Percentiles rank a stretch among this genome's conserved stretches.
phyloP scores from a whole-genome alignment of 2,797 vertebrate species.

The Acipenser oxyrinchus region DNA sequence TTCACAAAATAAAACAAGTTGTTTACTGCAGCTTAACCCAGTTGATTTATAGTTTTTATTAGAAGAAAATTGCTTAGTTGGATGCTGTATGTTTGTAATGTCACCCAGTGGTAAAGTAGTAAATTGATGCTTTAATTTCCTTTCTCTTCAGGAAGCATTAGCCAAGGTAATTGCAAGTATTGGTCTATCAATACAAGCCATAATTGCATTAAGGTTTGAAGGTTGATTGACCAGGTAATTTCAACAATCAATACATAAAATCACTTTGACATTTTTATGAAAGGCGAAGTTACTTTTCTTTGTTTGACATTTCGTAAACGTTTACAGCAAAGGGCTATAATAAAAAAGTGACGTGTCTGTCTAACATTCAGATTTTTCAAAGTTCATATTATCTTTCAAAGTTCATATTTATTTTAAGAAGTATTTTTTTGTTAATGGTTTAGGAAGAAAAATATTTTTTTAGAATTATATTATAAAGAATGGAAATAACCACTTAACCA shows the following conservation, averaged over 20 bases:
- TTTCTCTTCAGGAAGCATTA: background rate
- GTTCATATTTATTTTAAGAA: too few species aligned
- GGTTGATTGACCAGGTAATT: background rate
- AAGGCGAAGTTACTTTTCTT: background rate
- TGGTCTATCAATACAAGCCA: background rate
- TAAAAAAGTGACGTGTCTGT: background rate
- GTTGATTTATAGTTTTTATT: background rate
- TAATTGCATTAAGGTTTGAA: conserved; percentile 1
- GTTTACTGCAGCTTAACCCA: background rate
- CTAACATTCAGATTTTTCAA: too few species aligned
- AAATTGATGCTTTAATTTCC: background rate
- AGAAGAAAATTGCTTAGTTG: background rate
- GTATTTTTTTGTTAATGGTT: too few species aligned
- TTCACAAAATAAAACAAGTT: background rate
- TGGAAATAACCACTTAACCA: too few species aligned
- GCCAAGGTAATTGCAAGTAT: background rate
- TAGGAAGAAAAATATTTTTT: too few species aligned
- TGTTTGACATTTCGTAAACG: background rate
- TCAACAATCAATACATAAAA: background rate
- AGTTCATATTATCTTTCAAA: too few species aligned
- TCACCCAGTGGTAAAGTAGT: background rate
- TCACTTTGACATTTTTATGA: background rate
- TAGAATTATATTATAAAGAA: too few species aligned
- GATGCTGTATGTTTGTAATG: background rate
- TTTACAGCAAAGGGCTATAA: background rate